phyloP scores from a whole-genome alignment of 2,113 vertebrate genomes.

The Cygnus buccinator region DNA sequence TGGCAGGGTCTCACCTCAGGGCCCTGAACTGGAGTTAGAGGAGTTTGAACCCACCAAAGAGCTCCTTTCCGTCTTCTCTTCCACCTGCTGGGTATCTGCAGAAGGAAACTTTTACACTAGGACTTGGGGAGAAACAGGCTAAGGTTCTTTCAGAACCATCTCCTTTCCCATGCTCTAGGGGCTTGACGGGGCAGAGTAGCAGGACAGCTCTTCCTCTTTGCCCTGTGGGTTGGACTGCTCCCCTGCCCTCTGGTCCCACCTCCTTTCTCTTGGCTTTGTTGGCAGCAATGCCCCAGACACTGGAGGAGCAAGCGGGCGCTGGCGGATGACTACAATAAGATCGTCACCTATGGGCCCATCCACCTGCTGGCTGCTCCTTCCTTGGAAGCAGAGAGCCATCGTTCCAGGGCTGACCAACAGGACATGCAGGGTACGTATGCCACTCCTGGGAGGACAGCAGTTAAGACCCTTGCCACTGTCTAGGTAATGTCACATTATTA shows the following conservation, averaged over 20 bases:
- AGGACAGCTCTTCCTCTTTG: background rate
- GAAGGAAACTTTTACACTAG: background rate
- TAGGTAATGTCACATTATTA: background rate
- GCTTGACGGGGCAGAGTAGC: background rate
- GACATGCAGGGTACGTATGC: background rate
- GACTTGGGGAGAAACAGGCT: background rate
- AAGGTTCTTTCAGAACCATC: background rate
- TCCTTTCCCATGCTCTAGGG: background rate
- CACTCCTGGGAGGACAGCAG: background rate
- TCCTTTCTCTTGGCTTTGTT: background rate
- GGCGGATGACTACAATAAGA: slow-evolving; percentile 33
- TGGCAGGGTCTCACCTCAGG: background rate
- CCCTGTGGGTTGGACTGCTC: accelerated
- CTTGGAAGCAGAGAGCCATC: background rate
- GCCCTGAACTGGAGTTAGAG: background rate
- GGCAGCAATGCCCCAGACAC: slow-evolving; percentile 46
- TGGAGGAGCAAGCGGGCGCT: background rate
- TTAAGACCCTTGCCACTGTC: background rate
- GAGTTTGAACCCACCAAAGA: background rate
- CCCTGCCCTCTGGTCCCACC: background rate
- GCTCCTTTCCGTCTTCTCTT: background rate
- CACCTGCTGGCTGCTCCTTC: slow-evolving; percentile 5
- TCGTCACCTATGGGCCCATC: slow-evolving; percentile 72
- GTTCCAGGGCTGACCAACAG: background rate
- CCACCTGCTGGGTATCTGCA: background rate